A percentile compares a stretch with the other conserved stretches of the same genome.
These are phyloP conservation scores for Boulengeromyrus knoepffleri DNA, from an alignment of 2,113 vertebrate species.

Conservation along the genomic window DNA sequence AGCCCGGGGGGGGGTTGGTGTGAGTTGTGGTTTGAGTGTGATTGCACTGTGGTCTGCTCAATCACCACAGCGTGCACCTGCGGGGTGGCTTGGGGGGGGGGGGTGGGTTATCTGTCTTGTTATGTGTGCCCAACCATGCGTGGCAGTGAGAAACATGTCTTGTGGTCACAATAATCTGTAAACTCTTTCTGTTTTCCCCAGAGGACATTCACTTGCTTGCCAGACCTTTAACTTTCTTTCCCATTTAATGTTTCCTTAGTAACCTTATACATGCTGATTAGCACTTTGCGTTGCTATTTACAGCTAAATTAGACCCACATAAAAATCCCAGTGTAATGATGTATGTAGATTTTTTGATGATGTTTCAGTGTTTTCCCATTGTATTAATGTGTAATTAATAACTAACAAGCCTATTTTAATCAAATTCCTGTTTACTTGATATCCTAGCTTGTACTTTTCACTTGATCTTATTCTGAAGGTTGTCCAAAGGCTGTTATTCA, in stretches of 20 bases:
- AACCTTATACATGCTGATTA: background rate
- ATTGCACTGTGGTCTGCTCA: slow-evolving; percentile 14
- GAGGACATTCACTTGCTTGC: background rate
- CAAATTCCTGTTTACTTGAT: background rate
- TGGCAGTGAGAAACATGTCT: background rate
- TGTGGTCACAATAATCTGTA: slow-evolving; percentile 3
- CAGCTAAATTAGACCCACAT: background rate
- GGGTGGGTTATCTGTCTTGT: background rate
- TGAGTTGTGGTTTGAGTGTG: slow-evolving; percentile 54
- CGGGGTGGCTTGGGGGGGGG: background rate
- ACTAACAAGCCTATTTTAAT: background rate
- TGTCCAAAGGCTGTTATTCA: too few species aligned
- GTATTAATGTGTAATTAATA: background rate
- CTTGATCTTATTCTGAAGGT: background rate
- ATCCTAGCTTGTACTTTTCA: background rate
- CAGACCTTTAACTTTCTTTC: background rate
- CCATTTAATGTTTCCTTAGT: background rate
- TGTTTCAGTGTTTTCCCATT: background rate
- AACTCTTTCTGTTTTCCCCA: background rate
- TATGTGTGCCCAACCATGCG: background rate
- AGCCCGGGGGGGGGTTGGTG: slow-evolving; percentile 46
- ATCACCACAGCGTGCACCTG: slow-evolving; percentile 27
- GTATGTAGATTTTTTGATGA: background rate
- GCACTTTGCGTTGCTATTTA: background rate
- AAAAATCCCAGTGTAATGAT: background rate